Conservation (phyloP, 2,888 invertebrate genomes). For the Pachymerium ferrugineum region DNA sequence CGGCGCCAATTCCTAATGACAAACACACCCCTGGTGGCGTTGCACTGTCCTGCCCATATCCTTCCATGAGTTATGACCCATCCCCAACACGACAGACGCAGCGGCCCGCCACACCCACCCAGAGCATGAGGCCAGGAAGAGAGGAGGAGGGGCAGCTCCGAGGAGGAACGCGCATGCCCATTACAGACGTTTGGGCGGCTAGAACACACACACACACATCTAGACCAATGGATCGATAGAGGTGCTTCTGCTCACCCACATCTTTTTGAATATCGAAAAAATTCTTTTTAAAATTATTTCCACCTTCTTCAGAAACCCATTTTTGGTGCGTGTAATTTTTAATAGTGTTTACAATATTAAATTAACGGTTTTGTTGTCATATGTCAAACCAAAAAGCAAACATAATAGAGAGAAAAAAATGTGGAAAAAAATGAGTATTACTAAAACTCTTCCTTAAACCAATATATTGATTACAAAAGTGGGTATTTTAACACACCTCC, state of each 20-base stretch:
- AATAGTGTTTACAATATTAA: too few relatives aligned
- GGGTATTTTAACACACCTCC: too few relatives aligned
- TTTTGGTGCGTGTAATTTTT: too few relatives aligned
- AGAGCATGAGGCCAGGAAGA: background rate
- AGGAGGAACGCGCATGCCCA: background rate
- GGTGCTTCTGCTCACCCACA: background rate
- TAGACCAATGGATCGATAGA: background rate
- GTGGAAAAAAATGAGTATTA: background rate
- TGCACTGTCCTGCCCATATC: background rate
- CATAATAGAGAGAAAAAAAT: background rate
- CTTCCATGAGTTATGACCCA: background rate
- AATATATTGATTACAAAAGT: too few relatives aligned
- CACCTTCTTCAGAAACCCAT: too few relatives aligned
- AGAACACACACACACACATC: too few relatives aligned
- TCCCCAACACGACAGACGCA: background rate
- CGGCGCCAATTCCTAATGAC: background rate
- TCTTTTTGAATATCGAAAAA: too few relatives aligned
- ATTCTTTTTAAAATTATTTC: too few relatives aligned
- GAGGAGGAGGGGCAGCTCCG: background rate
- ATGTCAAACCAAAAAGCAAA: background rate
- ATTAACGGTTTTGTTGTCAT: too few relatives aligned
- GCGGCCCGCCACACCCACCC: background rate
- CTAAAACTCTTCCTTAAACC: too few relatives aligned
- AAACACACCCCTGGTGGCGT: constrained; percentile 2
- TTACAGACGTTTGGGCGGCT: background rate